A percentile compares a stretch with the other conserved stretches of the same genome.
phyloP scores from a whole-genome alignment of 1,140 invertebrate species.

The Drosophila albomicans region DNA sequence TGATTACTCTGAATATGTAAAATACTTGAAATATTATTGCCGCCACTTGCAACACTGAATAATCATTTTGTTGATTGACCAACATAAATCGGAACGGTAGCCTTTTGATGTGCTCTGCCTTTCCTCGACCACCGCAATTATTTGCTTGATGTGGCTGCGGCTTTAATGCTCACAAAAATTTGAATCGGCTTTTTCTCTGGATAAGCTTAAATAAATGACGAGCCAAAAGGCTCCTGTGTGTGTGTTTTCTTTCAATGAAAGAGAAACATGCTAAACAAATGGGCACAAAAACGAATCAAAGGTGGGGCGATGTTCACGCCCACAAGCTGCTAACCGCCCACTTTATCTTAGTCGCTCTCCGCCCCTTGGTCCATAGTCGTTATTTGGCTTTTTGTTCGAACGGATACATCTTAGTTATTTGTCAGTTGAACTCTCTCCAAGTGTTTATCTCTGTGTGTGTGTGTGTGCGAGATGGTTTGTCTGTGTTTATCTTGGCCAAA shows the following conservation, averaged over 20 bases:
- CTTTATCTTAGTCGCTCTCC: slow-evolving; percentile 61
- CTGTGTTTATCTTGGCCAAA: slow-evolving; percentile 74
- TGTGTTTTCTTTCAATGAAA: slow-evolving; percentile 8
- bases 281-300: slow-evolving; percentile 49
- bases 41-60: slow-evolving; percentile 36
- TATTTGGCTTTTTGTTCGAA: slow-evolving; percentile 38
- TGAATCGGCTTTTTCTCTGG: slow-evolving; percentile 36
- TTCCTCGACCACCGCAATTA: neutral
- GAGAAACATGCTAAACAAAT: slow-evolving; percentile 36
- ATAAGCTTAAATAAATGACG: slow-evolving; percentile 30
- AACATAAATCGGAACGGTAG: slow-evolving; percentile 41
- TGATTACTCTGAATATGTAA: slow-evolving; percentile 44
- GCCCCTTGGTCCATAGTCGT: slow-evolving; percentile 13
- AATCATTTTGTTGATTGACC: slow-evolving; percentile 45
- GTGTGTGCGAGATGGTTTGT: slow-evolving; percentile 22
- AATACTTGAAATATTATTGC: slow-evolving; percentile 43
- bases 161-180: slow-evolving; percentile 47
- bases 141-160: slow-evolving; percentile 45
- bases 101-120: slow-evolving; percentile 38
- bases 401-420: slow-evolving; percentile 54
- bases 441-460: neutral
- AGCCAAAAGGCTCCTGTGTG: too few species aligned
- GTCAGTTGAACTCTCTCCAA: slow-evolving; percentile 13
- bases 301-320: slow-evolving; percentile 22
- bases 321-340: slow-evolving; percentile 37